Percentiles rank a stretch among this genome's conserved stretches.
Conservation (phyloP, 2,113 vertebrate genomes). For the Oryzias celebensis region DNA sequence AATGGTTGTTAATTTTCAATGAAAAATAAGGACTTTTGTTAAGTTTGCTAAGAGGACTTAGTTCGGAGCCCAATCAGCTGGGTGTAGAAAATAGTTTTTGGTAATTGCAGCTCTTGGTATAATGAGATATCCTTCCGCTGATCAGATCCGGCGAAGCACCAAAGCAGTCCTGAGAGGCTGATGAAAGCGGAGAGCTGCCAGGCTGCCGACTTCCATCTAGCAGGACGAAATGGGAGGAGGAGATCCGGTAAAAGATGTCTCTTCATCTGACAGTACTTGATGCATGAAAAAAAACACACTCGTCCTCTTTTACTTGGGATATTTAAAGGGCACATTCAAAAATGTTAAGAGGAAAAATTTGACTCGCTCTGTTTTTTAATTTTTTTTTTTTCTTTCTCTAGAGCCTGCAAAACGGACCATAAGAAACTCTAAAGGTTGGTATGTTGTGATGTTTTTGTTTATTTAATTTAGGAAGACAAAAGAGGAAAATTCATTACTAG, state of each 20-base stretch:
- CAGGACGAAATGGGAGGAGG: constrained; percentile 77
- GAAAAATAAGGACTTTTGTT: constrained; percentile 18
- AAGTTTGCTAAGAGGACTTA: constrained; percentile 9
- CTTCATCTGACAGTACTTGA: neutral
- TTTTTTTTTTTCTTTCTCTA: constrained; percentile 47
- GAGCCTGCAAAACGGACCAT: constrained; percentile 84
- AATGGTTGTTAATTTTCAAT: constrained; percentile 15
- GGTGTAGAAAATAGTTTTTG: constrained; percentile 27
- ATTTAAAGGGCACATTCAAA: no score
- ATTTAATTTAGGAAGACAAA: neutral
- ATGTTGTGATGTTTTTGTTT: neutral
- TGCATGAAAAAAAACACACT: neutral
- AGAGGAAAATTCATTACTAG: constrained; percentile 16
- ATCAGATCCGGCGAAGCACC: constrained; percentile 80
- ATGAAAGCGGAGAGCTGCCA: constrained; percentile 84
- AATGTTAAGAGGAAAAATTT: no score
- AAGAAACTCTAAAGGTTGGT: constrained; percentile 72
- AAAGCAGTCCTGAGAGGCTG: constrained; percentile 85
- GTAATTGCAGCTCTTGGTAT: constrained; percentile 8
- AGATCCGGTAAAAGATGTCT: constrained; percentile 83
- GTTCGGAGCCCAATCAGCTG: constrained; percentile 1
- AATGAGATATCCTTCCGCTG: constrained; percentile 15
- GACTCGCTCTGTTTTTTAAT: no score
- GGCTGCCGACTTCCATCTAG: constrained; percentile 64
- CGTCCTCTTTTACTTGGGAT: neutral